A percentile compares a stretch with the other conserved stretches of the same genome.
Conservation (phyloP, 2,113 vertebrate species). For the Melanocharis versteri region DNA sequence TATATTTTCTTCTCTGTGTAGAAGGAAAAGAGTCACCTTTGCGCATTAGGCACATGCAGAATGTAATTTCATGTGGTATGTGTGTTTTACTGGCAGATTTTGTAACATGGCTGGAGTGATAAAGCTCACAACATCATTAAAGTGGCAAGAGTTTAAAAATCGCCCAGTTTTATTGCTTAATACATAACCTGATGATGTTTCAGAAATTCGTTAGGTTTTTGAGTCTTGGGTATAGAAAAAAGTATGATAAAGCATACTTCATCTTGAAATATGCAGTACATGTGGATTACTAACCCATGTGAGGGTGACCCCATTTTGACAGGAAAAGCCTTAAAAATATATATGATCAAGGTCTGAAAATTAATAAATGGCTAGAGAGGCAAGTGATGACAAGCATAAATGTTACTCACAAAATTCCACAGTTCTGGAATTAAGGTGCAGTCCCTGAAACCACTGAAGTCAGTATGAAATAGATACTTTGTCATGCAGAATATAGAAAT, state of each 20-base stretch:
- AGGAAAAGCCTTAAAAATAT: background rate
- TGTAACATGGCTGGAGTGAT: background rate
- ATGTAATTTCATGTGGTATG: background rate
- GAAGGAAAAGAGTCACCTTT: background rate
- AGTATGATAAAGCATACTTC: background rate
- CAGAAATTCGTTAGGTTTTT: background rate
- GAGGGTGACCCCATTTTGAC: background rate
- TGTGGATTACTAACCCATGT: background rate
- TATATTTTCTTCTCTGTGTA: background rate
- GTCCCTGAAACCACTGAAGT: background rate
- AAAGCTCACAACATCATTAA: background rate
- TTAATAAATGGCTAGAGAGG: background rate
- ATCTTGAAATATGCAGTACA: background rate
- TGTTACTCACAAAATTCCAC: background rate
- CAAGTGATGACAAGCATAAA: background rate
- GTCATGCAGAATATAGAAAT: background rate
- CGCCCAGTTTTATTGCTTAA: background rate
- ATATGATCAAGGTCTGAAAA: background rate
- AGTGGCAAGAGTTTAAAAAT: background rate
- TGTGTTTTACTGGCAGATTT: background rate
- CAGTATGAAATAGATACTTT: background rate
- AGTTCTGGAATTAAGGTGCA: background rate
- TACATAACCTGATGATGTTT: background rate
- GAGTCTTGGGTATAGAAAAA: background rate
- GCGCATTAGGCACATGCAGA: background rate